Evolutionary conservation across 2,113 vertebrate species (phyloP).

Genomic region (Ammodytes dubius): DNA sequence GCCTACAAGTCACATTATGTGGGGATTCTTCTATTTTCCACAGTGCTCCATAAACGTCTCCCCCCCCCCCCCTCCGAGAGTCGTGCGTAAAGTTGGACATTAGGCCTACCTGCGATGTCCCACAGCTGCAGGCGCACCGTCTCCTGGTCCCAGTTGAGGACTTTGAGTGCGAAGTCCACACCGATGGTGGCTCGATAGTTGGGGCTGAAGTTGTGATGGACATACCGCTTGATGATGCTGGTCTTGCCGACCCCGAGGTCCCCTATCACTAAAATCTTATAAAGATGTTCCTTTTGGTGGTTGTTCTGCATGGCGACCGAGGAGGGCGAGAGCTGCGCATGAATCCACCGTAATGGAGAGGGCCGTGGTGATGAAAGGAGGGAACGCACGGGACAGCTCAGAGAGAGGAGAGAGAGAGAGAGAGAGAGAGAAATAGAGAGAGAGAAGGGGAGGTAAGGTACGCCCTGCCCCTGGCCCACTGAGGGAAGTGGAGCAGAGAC

Average conservation of each 20-base stretch:
- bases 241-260: constrained; percentile 87
- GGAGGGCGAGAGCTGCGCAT: constrained; percentile 74
- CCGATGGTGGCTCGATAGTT: constrained; percentile 96
- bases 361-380: constrained; percentile 7
- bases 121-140: constrained; percentile 93
- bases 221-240: constrained; percentile 93
- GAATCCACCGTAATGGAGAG: constrained; percentile 65
- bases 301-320: constrained; percentile 91
- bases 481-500: constrained; percentile 33
- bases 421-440: constrained; percentile 22
- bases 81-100: constrained; percentile 11
- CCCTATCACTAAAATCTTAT: constrained; percentile 96
- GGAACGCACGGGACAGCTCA: constrained; percentile 5
- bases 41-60: no score
- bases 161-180: constrained; percentile 98
- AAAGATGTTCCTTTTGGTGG: constrained; percentile 92
- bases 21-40: no score
- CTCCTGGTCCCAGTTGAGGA: constrained; percentile 95
- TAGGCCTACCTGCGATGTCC: constrained; percentile 85
- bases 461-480: constrained; percentile 52
- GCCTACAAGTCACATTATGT: background rate
- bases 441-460: constrained; percentile 43
- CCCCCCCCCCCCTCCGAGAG: background rate
- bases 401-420: constrained; percentile 17
- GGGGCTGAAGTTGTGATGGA: constrained; percentile 92